phyloP scores from a whole-genome alignment of 2,888 invertebrate genomes.

The Melanotus villosus region DNA sequence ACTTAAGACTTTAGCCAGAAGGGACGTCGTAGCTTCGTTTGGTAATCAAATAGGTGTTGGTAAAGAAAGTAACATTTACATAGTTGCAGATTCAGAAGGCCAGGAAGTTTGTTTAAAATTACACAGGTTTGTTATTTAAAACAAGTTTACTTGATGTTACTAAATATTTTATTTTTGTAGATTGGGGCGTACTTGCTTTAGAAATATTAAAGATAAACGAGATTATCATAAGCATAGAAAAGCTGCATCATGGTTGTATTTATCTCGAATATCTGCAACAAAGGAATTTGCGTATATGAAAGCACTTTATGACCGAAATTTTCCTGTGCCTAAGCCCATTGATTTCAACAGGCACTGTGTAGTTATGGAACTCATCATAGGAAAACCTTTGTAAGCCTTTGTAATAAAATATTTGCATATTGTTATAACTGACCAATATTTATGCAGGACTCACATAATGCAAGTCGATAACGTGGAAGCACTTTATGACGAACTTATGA shows the following conservation, averaged over 20 bases:
- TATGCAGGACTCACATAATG: constrained; percentile 73
- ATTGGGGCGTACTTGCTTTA: constrained; percentile 95
- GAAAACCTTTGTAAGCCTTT: constrained; percentile 81
- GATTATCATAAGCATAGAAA: constrained; percentile 96
- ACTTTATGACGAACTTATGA: constrained; percentile 95
- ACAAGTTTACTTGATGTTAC: neutral
- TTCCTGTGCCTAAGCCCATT: constrained; percentile 95
- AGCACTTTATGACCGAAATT: constrained; percentile 89
- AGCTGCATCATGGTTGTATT: constrained; percentile 94
- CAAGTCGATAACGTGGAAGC: constrained; percentile 79
- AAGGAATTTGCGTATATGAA: constrained; percentile 99
- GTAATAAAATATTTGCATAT: constrained; percentile 29
- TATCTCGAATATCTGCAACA: constrained; percentile 95
- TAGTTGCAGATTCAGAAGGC: constrained; percentile 85
- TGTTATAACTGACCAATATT: neutral
- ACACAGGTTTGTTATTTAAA: constrained; percentile 74
- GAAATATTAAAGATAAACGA: constrained; percentile 94
- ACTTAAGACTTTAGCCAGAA: constrained; percentile 86
- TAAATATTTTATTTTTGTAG: no score
- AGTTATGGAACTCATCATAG: constrained; percentile 93
- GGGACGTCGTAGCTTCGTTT: constrained; percentile 86
- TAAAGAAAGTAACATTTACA: constrained; percentile 97
- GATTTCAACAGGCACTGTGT: constrained; percentile 97
- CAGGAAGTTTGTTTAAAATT: constrained; percentile 91
- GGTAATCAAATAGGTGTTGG: constrained; percentile 99